Evolutionary conservation across 2,888 invertebrate genomes (phyloP), one percentile per base, ranked within the genome.

Genomic region (Melieria picta): DNA sequence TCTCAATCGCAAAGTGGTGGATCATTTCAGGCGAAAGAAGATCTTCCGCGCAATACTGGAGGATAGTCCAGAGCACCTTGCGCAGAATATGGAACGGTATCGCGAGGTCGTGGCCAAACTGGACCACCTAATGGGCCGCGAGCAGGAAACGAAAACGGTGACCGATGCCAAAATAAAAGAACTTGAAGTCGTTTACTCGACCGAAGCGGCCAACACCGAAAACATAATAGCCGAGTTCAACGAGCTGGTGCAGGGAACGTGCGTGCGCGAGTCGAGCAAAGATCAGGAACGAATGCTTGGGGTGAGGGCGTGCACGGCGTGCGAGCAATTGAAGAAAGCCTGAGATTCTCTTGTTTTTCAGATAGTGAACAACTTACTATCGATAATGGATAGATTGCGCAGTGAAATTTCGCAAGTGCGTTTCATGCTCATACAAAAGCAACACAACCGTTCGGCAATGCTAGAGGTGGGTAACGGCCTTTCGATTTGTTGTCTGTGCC

Each of bases 401-500:
- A 69, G 74, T 5, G 82, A 84, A 68, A 81, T 85, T 43, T 81
- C 84, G 0, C 73, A 80, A 63, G 71, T 80, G 0, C 77, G 85
- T 6, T 72, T 80, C 7, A 57, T 5, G 0, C 76, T 85, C 0
- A 83, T 85, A 10, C 77, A 80, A 4, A 78, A 79, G 10, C 83
- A 82, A 45, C 82, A 84, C 62, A 74, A 77, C 1, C 66, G 80
- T n/a, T 80, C 76, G 0, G 47, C 65, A 2, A 74, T 83, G 5
- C 9, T 65, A 4, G 76, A 78, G 9, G 84, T 84, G 72, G 75
- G 78, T 71, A 7, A 4, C 4, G 6, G 16, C 7, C 7, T 52
- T 4, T 48, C 30, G 7, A 16, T 47, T 3, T 6, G 11, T 52
- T 7, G 11, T 61, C 9, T 45, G 11, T 61, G n/a, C 10, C 45